Percentiles rank a stretch among this genome's conserved stretches.
Conservation (phyloP, 2,888 invertebrate genomes). For the Pycnomerus fuliginosus region DNA sequence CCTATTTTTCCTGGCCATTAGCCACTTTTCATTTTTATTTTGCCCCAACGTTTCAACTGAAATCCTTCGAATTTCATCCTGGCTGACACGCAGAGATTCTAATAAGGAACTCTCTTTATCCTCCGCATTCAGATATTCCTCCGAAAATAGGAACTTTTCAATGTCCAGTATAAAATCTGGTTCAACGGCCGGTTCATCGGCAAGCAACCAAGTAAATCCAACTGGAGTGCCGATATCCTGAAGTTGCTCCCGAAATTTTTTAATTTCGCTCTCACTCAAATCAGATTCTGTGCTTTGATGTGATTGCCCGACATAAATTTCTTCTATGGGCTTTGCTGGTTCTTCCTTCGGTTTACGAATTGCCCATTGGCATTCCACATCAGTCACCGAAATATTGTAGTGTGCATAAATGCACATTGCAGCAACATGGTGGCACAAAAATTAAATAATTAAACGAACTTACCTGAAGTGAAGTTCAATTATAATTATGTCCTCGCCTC, state of each 20-base stretch:
- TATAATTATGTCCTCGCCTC: no score
- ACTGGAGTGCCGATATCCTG: not conserved
- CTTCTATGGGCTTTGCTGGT: not conserved
- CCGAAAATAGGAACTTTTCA: not conserved
- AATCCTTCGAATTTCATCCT: not conserved
- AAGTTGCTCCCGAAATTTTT: not conserved
- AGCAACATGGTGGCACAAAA: not conserved
- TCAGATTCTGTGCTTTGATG: no score
- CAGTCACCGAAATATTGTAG: not conserved
- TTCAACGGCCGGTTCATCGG: not conserved
- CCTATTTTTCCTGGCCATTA: constrained; percentile 4
- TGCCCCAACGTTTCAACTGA: not conserved
- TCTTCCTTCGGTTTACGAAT: not conserved
- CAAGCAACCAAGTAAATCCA: not conserved
- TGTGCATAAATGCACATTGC: not conserved
- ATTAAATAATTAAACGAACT: no score
- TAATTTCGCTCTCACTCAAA: not conserved
- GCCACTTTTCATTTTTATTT: constrained; percentile 5
- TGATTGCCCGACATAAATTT: not conserved
- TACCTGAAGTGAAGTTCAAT: no score
- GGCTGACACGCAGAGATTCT: not conserved
- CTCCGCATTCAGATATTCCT: not conserved
- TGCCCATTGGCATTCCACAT: not conserved
- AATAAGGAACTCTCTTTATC: not conserved
- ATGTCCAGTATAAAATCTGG: not conserved